Evolutionary conservation across 1,140 invertebrate species (phyloP).

Genomic region (Stegodyphus dumicola): DNA sequence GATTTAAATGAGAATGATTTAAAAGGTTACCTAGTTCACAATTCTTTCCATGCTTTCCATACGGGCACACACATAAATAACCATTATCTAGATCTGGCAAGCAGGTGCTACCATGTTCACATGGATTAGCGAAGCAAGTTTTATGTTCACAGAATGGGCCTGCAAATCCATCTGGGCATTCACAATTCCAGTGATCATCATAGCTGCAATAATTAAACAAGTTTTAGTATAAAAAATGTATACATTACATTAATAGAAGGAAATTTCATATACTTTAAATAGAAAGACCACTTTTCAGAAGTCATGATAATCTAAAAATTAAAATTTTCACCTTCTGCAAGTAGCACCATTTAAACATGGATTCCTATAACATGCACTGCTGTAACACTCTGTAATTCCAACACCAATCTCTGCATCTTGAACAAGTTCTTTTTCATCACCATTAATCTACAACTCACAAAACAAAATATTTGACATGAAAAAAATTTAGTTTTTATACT

Average conservation of each 20-base stretch:
- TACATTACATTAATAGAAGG: too few relatives aligned
- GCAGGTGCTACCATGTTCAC: constrained; percentile 66
- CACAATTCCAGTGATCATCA: constrained; percentile 55
- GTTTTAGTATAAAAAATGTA: too few relatives aligned
- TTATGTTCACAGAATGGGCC: constrained; percentile 64
- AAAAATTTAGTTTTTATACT: background rate
- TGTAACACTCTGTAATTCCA: constrained; percentile 75
- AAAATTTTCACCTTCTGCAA: constrained; percentile 70
- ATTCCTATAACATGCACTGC: constrained; percentile 84
- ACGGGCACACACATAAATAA: constrained; percentile 67
- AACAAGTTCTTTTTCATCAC: constrained; percentile 49
- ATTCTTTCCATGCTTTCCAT: constrained; percentile 70
- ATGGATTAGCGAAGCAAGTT: constrained; percentile 65
- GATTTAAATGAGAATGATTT: background rate
- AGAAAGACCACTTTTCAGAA: too few relatives aligned
- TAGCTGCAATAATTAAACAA: constrained; percentile 20
- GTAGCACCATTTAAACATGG: constrained; percentile 88
- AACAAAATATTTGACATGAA: background rate
- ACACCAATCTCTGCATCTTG: constrained; percentile 50
- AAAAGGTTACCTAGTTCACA: constrained; percentile 68
- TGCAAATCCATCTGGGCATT: constrained; percentile 44
- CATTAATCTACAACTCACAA: constrained; percentile 56
- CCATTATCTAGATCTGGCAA: constrained; percentile 61
- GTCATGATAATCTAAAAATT: too few relatives aligned
- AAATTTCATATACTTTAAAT: too few relatives aligned